Conservation (phyloP, 2,113 vertebrate species). For the Cinclus cinclus region DNA sequence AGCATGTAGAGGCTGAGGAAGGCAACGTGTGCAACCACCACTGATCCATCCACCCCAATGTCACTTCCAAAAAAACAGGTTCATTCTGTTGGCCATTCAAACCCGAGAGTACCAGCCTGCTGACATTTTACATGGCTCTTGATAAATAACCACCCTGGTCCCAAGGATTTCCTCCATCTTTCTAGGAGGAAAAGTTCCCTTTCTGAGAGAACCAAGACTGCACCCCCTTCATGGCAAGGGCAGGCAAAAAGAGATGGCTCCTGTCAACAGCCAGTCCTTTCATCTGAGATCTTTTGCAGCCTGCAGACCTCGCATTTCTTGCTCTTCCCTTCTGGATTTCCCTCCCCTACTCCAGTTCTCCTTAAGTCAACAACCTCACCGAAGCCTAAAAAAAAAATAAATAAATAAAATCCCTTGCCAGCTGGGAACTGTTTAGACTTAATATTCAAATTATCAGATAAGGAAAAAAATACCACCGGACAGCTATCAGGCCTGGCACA, state of each 20-base stretch:
- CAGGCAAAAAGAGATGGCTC: background rate
- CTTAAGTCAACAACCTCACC: background rate
- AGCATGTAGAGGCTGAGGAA: background rate
- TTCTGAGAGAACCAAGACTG: background rate
- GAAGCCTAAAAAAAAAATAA: background rate
- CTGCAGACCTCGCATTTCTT: background rate
- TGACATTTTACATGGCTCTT: accelerated
- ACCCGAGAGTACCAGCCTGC: accelerated
- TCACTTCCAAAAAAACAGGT: background rate
- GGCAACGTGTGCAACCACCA: accelerated
- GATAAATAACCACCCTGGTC: background rate
- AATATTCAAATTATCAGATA: background rate
- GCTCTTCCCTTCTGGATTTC: background rate
- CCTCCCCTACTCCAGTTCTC: background rate
- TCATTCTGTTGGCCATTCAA: background rate
- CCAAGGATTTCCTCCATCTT: background rate
- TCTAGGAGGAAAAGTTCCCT: background rate
- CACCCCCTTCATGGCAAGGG: accelerated
- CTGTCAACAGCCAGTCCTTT: background rate
- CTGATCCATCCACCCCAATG: accelerated
- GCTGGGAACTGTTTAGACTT: background rate
- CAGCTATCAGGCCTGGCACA: background rate
- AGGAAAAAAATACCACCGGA: background rate
- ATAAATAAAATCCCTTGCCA: background rate
- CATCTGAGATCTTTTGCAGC: background rate